A percentile compares a stretch with the other conserved stretches of the same genome.
These are phyloP conservation scores for Colletes collaris DNA, from an alignment of 2,888 invertebrate genomes.

Conservation along the genomic window DNA sequence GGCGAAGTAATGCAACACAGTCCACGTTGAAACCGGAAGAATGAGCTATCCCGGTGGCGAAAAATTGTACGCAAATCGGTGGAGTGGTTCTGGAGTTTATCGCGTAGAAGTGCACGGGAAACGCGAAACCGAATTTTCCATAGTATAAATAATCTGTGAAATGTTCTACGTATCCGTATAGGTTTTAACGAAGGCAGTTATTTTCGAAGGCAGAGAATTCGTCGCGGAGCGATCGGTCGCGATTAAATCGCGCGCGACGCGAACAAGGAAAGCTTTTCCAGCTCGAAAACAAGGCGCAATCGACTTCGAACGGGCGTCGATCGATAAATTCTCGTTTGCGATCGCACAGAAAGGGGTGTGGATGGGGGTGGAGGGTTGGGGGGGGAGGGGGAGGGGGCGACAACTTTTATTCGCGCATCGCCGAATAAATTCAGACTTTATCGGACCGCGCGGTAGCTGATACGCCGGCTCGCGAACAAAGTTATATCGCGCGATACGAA, in stretches of 20 bases:
- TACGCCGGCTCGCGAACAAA: conserved; percentile 23
- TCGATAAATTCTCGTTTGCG: conserved; percentile 18
- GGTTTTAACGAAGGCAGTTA: too few relatives aligned
- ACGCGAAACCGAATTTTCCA: too few relatives aligned
- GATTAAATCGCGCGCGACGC: conserved; percentile 18
- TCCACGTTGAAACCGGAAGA: too few relatives aligned
- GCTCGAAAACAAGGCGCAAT: background rate
- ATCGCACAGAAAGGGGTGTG: conserved; percentile 1
- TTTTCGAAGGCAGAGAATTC: background rate
- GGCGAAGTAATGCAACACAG: too few relatives aligned
- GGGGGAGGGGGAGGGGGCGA: background rate
- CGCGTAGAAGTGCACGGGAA: too few relatives aligned
- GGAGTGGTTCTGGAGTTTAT: too few relatives aligned
- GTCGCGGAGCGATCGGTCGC: background rate
- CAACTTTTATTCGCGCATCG: conserved; percentile 21
- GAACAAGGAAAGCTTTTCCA: background rate
- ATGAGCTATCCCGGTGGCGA: too few relatives aligned
- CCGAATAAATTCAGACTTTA: conserved; percentile 34
- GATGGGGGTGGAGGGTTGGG: too few relatives aligned
- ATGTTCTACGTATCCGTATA: too few relatives aligned
- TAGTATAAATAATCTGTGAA: too few relatives aligned
- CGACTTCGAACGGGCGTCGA: background rate
- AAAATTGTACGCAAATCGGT: too few relatives aligned
- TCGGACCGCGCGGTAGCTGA: conserved; percentile 17
- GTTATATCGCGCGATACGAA: conserved; percentile 27